Conservation (phyloP, 2,888 invertebrate species). For the Clivina fossor region DNA sequence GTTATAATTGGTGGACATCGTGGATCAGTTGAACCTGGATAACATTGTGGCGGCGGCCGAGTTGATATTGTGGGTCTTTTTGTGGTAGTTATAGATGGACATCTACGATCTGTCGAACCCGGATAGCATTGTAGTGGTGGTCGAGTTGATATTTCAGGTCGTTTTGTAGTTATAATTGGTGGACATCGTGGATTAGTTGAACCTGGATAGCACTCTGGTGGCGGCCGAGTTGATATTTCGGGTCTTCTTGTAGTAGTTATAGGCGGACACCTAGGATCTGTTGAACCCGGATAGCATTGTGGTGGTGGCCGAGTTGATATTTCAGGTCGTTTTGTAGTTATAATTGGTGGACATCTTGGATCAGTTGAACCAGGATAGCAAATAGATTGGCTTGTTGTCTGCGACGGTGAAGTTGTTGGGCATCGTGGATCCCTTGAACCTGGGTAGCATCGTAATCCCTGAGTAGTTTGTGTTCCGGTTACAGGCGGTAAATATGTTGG, state of each 20-base stretch:
- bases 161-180: background rate
- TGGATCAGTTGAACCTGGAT: constrained; percentile 40
- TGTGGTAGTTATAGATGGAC: constrained; percentile 39
- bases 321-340: constrained; percentile 31
- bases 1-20: constrained; percentile 16
- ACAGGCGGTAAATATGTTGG: constrained; percentile 38
- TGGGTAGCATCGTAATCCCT: constrained; percentile 42
- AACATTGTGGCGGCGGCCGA: constrained; percentile 11
- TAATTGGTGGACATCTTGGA: constrained; percentile 19
- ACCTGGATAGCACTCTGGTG: constrained; percentile 41
- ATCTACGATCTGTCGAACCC: constrained; percentile 48
- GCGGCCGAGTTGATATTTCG: constrained; percentile 38
- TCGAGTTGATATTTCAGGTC: too few relatives aligned
- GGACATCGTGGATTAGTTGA: constrained; percentile 42
- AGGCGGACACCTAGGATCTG: constrained; percentile 43
- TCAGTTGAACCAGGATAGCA: constrained; percentile 37
- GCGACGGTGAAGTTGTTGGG: constrained; percentile 38
- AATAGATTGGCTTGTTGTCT: constrained; percentile 32
- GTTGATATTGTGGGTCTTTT: constrained; percentile 40
- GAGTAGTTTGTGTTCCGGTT: constrained; percentile 32
- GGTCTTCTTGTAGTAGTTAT: constrained; percentile 32
- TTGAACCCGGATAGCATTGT: constrained; percentile 39
- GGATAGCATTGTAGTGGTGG: constrained; percentile 47
- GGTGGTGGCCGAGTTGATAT: constrained; percentile 6
- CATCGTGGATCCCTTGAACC: constrained; percentile 45